Conservation (phyloP, 2,888 invertebrate species). For the Scotopteryx bipunctaria region DNA sequence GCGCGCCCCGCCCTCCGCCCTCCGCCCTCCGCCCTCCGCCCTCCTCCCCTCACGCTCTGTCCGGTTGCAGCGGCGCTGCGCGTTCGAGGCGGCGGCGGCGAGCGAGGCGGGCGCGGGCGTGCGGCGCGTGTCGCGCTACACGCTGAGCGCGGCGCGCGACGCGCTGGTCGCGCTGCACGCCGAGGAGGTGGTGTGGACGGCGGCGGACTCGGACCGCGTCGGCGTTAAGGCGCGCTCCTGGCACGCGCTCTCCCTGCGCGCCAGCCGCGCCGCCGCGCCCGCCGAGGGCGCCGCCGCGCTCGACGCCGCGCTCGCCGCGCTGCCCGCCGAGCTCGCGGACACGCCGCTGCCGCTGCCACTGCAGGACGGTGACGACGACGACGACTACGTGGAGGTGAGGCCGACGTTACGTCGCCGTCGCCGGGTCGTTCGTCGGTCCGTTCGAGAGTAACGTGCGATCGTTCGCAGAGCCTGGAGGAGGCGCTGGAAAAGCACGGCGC, state of each 20-base stretch:
- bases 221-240: conserved; percentile 50
- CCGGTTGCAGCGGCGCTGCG: conserved; percentile 40
- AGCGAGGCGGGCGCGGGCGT: conserved; percentile 33
- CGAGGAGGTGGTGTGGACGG: conserved; percentile 53
- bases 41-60: conserved; percentile 55
- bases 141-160: conserved; percentile 37
- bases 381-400: conserved; percentile 6
- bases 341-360: conserved; percentile 20
- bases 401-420: no score
- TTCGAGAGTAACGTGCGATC: no score
- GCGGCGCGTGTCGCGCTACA: conserved; percentile 57
- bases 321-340: no score
- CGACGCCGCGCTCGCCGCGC: conserved; percentile 21
- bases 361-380: conserved; percentile 7
- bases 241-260: conserved; percentile 39
- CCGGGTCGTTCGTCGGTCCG: no score
- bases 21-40: neutral
- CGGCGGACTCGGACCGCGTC: conserved; percentile 24
- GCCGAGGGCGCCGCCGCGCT: conserved; percentile 14
- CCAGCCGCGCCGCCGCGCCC: conserved; percentile 13
- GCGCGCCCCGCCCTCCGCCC: conserved; percentile 21
- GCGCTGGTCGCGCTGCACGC: conserved; percentile 50
- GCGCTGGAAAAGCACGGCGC: conserved; percentile 22
- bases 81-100: conserved; percentile 30
- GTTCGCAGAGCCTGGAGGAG: conserved; percentile 19